Percentiles rank a stretch among this genome's conserved stretches.
These are phyloP conservation scores for Coenonympha glycerion DNA, from an alignment of 2,888 invertebrate species.

Conservation along the genomic window DNA sequence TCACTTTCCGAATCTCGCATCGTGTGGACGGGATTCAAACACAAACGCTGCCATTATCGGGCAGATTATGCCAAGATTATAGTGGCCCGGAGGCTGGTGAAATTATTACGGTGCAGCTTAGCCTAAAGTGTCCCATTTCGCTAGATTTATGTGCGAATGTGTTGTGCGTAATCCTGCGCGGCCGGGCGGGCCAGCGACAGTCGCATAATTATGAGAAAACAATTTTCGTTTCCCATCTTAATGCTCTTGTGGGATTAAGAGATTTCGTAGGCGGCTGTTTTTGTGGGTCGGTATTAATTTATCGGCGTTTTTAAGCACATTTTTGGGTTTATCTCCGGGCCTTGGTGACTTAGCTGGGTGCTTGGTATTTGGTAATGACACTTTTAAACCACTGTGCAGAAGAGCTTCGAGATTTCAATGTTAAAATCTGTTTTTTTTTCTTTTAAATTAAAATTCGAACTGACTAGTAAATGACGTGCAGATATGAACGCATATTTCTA, in stretches of 20 bases:
- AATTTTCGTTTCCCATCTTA: constrained; percentile 72
- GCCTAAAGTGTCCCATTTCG: constrained; percentile 71
- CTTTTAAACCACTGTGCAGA: not conserved
- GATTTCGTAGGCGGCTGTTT: constrained; percentile 39
- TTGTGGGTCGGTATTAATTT: constrained; percentile 32
- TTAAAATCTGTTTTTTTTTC: not conserved
- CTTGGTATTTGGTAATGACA: not conserved
- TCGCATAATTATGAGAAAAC: constrained; percentile 75
- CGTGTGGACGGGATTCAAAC: constrained; percentile 62
- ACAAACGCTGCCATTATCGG: constrained; percentile 70
- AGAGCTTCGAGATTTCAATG: not conserved
- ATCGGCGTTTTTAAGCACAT: constrained; percentile 23
- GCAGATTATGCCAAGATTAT: constrained; percentile 74
- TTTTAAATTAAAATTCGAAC: not conserved
- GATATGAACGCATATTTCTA: too few species aligned
- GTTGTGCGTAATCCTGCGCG: constrained; percentile 67
- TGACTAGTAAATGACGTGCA: too few species aligned
- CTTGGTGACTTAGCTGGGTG: constrained; percentile 21
- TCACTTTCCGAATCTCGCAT: constrained; percentile 53
- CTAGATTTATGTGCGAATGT: constrained; percentile 72
- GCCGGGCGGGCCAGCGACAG: constrained; percentile 47
- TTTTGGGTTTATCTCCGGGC: constrained; percentile 24
- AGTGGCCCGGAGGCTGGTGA: constrained; percentile 59
- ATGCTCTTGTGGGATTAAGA: constrained; percentile 59
- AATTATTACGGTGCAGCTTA: constrained; percentile 73